Evolutionary conservation across 1,140 invertebrate genomes (phyloP), one percentile per base, ranked within the genome.

Genomic region (Aphis gossypii): DNA sequence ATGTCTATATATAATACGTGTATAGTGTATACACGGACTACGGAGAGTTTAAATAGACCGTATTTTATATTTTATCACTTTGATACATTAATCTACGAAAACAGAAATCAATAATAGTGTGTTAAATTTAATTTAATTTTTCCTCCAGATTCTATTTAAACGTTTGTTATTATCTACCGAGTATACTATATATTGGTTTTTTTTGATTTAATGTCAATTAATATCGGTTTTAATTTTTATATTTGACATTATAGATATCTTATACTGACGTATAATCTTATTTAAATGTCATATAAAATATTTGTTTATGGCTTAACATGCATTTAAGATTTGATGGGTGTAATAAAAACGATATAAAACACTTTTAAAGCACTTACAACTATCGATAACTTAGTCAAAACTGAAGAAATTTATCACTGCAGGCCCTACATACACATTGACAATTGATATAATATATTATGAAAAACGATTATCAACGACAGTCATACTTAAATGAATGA

Each of bases 141-240:
- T 35, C 4, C 30, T 76, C 14, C 30, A 76, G 30, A n/a, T 76
- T 30, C 30, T 35, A 8, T 76, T 76, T 18, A 76, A 0, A 14
- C 30, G 5, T 76, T n/a, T 76, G 30, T n/a, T 76, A n/a, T 76
- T n/a, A 76, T 76, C 60, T 76, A 76, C 60, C 6, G n/a, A 76
- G 60, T 76, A 35, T 18, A 35, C n/a, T n/a, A n/a, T 30, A 76
- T 76, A 76, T 76, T 76, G 30, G n/a, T n/a, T n/a, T 76, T 76
- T 68, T 76, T 76, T 76, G n/a, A 76, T 76, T 76, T 76, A 76
- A 76, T n/a, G 60, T n/a, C 60, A 76, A 83, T 83, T 83, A 38
- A 83, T 83, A 38, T 38, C 38, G 35, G 35, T 83, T 82, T 83
- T 83, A 20, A 83, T 23, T 83, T 35, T 83, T 38, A 2, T 83